These are phyloP conservation scores for Bufo bufo DNA, from an alignment of 2,113 vertebrate species.

Conservation along the genomic window DNA sequence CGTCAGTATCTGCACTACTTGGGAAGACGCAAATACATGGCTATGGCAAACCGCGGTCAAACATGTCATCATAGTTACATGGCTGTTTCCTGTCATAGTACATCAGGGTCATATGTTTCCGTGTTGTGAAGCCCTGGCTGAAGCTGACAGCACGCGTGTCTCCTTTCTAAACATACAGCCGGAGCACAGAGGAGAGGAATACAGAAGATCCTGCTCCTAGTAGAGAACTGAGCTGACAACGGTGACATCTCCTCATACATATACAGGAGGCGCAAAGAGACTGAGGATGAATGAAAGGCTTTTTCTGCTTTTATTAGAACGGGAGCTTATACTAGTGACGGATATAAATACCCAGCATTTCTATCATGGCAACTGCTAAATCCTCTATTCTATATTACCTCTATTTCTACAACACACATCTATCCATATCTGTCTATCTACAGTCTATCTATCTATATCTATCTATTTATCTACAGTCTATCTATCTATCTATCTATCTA, in stretches of 20 bases:
- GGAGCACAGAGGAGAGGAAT: not conserved
- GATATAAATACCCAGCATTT: conserved; percentile 47
- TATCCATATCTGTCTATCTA: not conserved
- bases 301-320: conserved; percentile 43
- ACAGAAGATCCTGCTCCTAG: not conserved
- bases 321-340: not conserved
- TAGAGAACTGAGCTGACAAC: conserved; percentile 28
- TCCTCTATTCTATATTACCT: not conserved
- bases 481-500: too few relatives aligned
- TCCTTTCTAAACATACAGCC: not conserved
- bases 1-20: too few relatives aligned
- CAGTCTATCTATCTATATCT: too few relatives aligned
- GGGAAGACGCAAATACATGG: too few relatives aligned
- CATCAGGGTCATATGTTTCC: not conserved
- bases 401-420: not conserved
- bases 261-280: conserved; percentile 41
- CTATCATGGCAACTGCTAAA: not conserved
- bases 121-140: not conserved
- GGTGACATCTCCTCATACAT: conserved; percentile 45
- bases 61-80: not conserved
- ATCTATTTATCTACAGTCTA: too few relatives aligned
- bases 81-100: not conserved
- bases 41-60: not conserved
- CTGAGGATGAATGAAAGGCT: conserved; percentile 41
- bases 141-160: not conserved